phyloP scores from a whole-genome alignment of 1,140 invertebrate genomes.

The Harlomillsia oculata region DNA sequence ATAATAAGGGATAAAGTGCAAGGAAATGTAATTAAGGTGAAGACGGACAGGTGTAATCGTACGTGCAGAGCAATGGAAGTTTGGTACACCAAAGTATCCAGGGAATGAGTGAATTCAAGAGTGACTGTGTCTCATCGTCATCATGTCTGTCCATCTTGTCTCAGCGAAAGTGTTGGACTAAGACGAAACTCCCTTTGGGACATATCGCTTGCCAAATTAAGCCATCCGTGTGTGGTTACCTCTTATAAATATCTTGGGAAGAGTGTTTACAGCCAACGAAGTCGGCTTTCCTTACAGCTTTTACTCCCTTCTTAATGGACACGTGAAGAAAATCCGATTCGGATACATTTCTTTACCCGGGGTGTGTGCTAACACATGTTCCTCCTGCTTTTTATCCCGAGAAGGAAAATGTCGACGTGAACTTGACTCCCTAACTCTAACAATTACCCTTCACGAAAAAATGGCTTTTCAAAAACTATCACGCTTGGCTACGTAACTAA shows the following conservation, averaged over 20 bases:
- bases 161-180: neutral
- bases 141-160: neutral
- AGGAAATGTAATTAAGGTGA: constrained; percentile 12
- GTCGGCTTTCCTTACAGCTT: too few species aligned
- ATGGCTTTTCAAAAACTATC: too few species aligned
- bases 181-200: constrained; percentile 1
- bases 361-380: too few species aligned
- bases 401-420: too few species aligned
- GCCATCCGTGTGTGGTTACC: neutral
- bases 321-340: too few species aligned
- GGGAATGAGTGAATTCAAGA: neutral
- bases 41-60: constrained; percentile 7
- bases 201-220: constrained; percentile 19
- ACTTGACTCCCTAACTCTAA: too few species aligned
- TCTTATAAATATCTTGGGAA: neutral
- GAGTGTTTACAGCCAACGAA: neutral
- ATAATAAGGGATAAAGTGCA: neutral
- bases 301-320: too few species aligned
- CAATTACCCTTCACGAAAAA: too few species aligned
- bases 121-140: neutral
- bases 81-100: constrained; percentile 3
- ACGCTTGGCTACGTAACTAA: too few species aligned
- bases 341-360: too few species aligned
- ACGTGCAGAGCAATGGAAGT: neutral
- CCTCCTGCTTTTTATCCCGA: too few species aligned